Conservation (phyloP, 2,888 invertebrate genomes). For the Buathra laborator region DNA sequence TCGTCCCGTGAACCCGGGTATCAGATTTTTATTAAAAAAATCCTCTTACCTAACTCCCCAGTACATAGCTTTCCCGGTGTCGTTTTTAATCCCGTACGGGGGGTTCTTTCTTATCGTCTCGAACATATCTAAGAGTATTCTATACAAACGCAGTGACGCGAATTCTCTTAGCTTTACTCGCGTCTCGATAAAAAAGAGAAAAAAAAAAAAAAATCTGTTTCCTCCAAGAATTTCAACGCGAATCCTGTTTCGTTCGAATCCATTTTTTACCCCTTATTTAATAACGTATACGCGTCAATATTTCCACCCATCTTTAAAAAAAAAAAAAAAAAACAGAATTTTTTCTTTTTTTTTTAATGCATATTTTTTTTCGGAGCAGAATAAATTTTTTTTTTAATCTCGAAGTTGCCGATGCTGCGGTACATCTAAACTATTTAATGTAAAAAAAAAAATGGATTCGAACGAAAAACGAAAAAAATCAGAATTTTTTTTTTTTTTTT, state of each 20-base stretch:
- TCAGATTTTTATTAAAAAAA: constrained; percentile 19
- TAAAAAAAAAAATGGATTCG: not conserved
- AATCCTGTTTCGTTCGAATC: too few relatives aligned
- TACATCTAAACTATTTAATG: not conserved
- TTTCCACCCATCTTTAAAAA: too few relatives aligned
- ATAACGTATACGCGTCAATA: too few relatives aligned
- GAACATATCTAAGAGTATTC: constrained; percentile 22
- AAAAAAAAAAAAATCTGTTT: not conserved
- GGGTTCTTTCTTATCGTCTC: not conserved
- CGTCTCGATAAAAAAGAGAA: not conserved
- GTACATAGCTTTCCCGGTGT: not conserved
- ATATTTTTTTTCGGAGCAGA: too few relatives aligned
- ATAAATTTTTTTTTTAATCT: not conserved
- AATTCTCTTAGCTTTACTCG: constrained; percentile 1
- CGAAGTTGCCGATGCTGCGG: not conserved
- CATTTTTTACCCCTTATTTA: too few relatives aligned
- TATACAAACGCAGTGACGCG: constrained; percentile 28
- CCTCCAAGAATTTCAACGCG: too few relatives aligned
- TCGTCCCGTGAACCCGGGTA: constrained; percentile 6
- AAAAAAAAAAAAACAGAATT: too few relatives aligned
- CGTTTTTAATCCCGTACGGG: constrained; percentile 9
- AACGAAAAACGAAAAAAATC: too few relatives aligned
- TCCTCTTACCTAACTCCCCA: not conserved
- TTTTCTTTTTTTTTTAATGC: too few relatives aligned
- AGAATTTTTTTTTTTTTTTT: too few relatives aligned